Base-by-base conservation (phyloP, 2,113 vertebrate species). In the Trogon surrucura region DNA sequence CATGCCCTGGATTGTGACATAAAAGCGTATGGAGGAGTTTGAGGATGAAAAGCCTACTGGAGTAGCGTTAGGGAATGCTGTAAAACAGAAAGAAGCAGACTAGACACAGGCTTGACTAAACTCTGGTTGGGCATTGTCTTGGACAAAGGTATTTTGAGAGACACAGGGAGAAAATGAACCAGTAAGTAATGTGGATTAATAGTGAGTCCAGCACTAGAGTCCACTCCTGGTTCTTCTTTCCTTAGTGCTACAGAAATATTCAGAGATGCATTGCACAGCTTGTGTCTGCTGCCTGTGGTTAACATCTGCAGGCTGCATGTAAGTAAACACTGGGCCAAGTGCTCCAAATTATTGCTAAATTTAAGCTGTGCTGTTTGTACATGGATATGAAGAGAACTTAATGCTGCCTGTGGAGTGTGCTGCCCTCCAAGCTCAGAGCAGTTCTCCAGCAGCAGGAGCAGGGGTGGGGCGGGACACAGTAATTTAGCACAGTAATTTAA, bases 331-430 rank as follows among this genome's bases (percentile, higher is more conserved):
- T 7, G 22, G n/a, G 25, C 51, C 79, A 64, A 45, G 58, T 30
- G 23, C 44, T 85, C 56, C 65, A 47, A 44, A 22, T n/a, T 18
- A 16, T 26, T 13, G 12, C 30, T 27, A 41, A 85, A 50, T 58
- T 57, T 50, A 57, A 85, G 44, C 10, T 64, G 34, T 60, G 26
- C 27, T 81, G n/a, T 44, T 47, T 71, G 10, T 19, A 29, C 61
- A 17, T 13, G 30, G 51, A 20, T 45, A 50, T 0, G 38, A 83
- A 83, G 57, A 66, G 56, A 71, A 21, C 19, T 67, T n/a, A 11
- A 11, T 14, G 11, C 30, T 56, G 16, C 70, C 22, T 5, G 8
- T 21, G 0, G 0, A 51, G 29, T 34, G 61, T 45, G 47, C 74
- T 62, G 66, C 17, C 25, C 44, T 67, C 45, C 26, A 45, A 54